A percentile compares a stretch with the other conserved stretches of the same genome.
These are phyloP conservation scores for Oncorhynchus kisutch DNA, from an alignment of 2,113 vertebrate species.

Conservation along the genomic window DNA sequence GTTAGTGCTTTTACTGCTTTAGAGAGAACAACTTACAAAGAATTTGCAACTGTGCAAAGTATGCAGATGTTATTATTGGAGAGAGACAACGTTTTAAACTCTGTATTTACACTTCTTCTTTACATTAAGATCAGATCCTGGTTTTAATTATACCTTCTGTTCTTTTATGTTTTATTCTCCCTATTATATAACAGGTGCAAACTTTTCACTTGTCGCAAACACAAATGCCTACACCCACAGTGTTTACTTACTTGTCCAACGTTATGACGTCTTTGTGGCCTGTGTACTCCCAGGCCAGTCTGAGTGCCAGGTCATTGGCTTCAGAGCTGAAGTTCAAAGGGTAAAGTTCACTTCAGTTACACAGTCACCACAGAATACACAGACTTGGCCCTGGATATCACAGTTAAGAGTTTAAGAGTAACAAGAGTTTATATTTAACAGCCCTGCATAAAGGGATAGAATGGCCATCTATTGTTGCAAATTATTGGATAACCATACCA, in stretches of 20 bases:
- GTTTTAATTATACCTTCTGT: too few species aligned
- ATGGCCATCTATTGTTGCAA: background rate
- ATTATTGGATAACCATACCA: background rate
- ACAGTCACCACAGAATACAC: conserved; percentile 72
- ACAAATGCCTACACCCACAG: too few species aligned
- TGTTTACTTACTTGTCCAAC: conserved; percentile 87
- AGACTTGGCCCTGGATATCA: conserved; percentile 24
- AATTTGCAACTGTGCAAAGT: too few species aligned
- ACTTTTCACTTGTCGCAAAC: background rate
- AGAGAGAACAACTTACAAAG: too few species aligned
- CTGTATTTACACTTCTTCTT: too few species aligned
- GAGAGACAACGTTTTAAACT: too few species aligned
- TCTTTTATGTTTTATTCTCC: background rate
- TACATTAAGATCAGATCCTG: too few species aligned
- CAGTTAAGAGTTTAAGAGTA: background rate
- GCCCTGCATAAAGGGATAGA: background rate
- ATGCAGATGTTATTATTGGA: too few species aligned
- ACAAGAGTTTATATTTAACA: background rate
- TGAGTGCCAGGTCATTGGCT: conserved; percentile 95
- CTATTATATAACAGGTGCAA: too few species aligned
- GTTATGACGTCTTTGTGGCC: conserved; percentile 91
- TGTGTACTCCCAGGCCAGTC: conserved; percentile 84
- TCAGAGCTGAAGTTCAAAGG: conserved; percentile 83
- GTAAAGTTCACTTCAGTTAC: conserved; percentile 61
- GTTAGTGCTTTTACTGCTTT: too few species aligned